phyloP scores from a whole-genome alignment of 1,140 invertebrate genomes.

The Drosophila tristis region DNA sequence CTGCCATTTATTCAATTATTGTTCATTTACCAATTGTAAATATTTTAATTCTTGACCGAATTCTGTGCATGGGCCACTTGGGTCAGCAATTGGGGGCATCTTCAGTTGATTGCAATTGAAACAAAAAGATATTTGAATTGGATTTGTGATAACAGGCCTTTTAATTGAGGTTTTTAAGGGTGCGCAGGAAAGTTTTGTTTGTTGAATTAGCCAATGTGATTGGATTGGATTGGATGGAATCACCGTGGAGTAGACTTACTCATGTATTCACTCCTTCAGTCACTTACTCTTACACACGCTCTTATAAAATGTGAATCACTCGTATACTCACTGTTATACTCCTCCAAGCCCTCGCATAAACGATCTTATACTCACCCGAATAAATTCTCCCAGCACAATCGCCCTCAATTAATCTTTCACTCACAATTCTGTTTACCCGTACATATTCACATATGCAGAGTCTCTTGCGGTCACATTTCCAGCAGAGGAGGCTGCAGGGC shows the following conservation, averaged over 20 bases:
- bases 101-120: constrained; percentile 41
- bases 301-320: background rate
- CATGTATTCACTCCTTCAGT: too few relatives aligned
- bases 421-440: too few relatives aligned
- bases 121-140: constrained; percentile 56
- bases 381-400: too few relatives aligned
- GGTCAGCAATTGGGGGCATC: constrained; percentile 11
- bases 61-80: constrained; percentile 24
- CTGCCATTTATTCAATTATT: background rate
- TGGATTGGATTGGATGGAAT: too few relatives aligned
- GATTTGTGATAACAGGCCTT: constrained; percentile 50
- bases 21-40: constrained; percentile 1
- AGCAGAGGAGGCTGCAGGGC: too few relatives aligned
- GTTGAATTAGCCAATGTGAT: constrained; percentile 26
- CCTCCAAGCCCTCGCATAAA: background rate
- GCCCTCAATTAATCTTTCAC: too few relatives aligned
- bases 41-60: constrained; percentile 6
- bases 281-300: constrained; percentile 20
- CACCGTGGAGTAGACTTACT: constrained; percentile 4
- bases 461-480: too few relatives aligned
- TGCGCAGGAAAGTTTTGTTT: background rate
- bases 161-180: constrained; percentile 52
- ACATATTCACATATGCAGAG: too few relatives aligned
- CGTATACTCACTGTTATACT: background rate
- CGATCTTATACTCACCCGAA: constrained; percentile 20